Conservation (phyloP, 2,888 invertebrate genomes). For the Cryptosula pallasiana region DNA sequence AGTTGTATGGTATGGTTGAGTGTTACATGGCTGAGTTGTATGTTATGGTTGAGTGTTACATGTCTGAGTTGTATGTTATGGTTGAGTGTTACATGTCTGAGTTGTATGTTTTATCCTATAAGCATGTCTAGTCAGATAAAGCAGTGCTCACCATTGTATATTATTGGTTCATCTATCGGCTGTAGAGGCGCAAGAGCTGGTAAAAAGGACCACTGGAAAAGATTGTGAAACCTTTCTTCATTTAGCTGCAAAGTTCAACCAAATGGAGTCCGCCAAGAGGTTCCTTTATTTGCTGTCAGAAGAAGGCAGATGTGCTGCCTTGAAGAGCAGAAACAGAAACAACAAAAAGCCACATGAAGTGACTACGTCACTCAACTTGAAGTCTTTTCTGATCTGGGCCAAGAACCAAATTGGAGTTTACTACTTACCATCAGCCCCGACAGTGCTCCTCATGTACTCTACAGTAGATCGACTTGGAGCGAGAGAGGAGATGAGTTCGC, state of each 20-base stretch:
- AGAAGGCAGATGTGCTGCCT: not conserved
- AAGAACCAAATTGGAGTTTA: not conserved
- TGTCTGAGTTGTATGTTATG: no score
- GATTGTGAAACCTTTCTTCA: not conserved
- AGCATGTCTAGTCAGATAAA: no score
- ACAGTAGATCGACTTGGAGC: slow-evolving; percentile 1
- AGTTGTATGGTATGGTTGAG: no score
- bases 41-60: no score
- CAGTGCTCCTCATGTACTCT: not conserved
- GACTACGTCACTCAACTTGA: not conserved
- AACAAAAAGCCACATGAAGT: not conserved
- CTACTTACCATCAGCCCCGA: not conserved
- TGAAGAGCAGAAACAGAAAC: not conserved
- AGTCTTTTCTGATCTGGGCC: not conserved
- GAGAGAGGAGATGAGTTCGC: not conserved
- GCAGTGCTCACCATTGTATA: not conserved
- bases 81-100: no score
- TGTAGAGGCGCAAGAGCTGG: not conserved
- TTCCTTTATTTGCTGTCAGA: not conserved
- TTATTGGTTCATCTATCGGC: not conserved
- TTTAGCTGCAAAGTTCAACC: not conserved
- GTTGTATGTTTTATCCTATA: no score
- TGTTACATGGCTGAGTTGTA: no score
- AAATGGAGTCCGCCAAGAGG: not conserved
- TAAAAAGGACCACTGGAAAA: not conserved